These are phyloP conservation scores for Leptodactylus fuscus DNA, from an alignment of 2,113 vertebrate species.

Conservation along the genomic window DNA sequence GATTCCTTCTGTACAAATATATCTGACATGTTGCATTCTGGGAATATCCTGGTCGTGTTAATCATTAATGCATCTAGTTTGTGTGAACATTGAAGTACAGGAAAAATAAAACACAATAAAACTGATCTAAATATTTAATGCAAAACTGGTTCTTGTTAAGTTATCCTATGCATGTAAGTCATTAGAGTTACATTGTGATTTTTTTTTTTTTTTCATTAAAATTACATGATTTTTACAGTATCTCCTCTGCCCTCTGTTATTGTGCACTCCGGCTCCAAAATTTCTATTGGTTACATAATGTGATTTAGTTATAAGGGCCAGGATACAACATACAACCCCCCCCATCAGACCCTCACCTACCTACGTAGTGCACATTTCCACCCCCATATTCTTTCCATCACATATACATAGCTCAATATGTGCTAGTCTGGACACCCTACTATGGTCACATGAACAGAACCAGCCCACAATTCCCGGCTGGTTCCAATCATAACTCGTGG, in stretches of 20 bases:
- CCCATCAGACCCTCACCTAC: too few relatives aligned
- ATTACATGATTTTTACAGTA: slow-evolving; percentile 74
- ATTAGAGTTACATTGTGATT: slow-evolving; percentile 26
- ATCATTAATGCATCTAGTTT: slow-evolving; percentile 80
- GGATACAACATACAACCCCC: too few relatives aligned
- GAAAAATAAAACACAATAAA: slow-evolving; percentile 69
- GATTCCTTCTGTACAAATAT: slow-evolving; percentile 1
- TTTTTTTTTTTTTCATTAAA: slow-evolving; percentile 73
- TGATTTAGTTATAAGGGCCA: too few relatives aligned
- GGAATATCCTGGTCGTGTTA: slow-evolving; percentile 73
- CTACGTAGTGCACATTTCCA: too few relatives aligned
- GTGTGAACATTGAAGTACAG: slow-evolving; percentile 86
- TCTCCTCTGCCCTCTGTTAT: background rate
- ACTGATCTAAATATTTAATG: slow-evolving; percentile 83
- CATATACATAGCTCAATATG: too few relatives aligned
- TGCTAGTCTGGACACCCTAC: too few relatives aligned
- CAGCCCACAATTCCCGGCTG: too few relatives aligned
- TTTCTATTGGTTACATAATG: background rate
- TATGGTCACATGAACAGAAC: too few relatives aligned
- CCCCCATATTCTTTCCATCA: too few relatives aligned
- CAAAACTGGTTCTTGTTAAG: slow-evolving; percentile 78
- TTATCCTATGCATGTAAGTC: slow-evolving; percentile 61
- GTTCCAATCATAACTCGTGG: too few relatives aligned
- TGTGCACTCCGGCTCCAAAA: background rate
- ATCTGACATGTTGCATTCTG: slow-evolving; percentile 41